phyloP scores from a whole-genome alignment of 2,888 invertebrate species.

The Pimpla rufipes region DNA sequence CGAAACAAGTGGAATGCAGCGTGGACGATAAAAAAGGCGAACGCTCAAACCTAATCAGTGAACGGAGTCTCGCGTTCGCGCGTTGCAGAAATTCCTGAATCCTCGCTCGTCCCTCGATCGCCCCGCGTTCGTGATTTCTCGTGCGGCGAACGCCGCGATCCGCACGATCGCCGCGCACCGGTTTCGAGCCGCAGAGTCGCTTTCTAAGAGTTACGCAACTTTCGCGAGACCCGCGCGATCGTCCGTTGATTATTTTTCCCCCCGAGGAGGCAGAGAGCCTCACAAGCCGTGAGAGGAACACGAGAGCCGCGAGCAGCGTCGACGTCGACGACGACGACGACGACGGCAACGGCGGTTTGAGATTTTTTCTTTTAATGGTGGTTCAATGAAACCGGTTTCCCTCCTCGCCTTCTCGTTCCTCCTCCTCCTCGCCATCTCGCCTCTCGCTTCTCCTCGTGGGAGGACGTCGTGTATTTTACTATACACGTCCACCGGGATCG shows the following conservation, averaged over 20 bases:
- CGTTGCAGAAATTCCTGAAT: conserved; percentile 50
- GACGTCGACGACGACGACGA: conserved; percentile 42
- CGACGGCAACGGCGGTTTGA: conserved; percentile 75
- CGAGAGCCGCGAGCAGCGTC: conserved; percentile 47
- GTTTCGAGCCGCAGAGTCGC: conserved; percentile 67
- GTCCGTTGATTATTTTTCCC: conserved; percentile 84
- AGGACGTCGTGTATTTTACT: conserved; percentile 58
- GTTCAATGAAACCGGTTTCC: conserved; percentile 85
- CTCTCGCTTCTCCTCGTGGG: conserved; percentile 63
- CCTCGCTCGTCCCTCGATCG: conserved; percentile 44
- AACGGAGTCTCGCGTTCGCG: too few species aligned
- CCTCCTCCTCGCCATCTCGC: conserved; percentile 40
- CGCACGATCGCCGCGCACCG: conserved; percentile 28
- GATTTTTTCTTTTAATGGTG: conserved; percentile 83
- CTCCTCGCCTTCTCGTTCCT: conserved; percentile 47
- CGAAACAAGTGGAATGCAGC: too few species aligned
- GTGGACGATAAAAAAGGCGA: neutral
- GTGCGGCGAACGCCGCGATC: conserved; percentile 46
- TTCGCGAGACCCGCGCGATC: conserved; percentile 73
- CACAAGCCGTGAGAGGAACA: conserved; percentile 48
- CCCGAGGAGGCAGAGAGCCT: conserved; percentile 31
- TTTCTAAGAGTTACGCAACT: conserved; percentile 83
- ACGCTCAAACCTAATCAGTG: neutral
- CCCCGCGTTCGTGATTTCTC: conserved; percentile 47
- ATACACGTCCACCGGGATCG: conserved; percentile 64